Percentiles rank a stretch among this genome's conserved stretches.
Evolutionary conservation across 2,113 vertebrate genomes (phyloP).

Genomic region (Grammomys dolichurus): DNA sequence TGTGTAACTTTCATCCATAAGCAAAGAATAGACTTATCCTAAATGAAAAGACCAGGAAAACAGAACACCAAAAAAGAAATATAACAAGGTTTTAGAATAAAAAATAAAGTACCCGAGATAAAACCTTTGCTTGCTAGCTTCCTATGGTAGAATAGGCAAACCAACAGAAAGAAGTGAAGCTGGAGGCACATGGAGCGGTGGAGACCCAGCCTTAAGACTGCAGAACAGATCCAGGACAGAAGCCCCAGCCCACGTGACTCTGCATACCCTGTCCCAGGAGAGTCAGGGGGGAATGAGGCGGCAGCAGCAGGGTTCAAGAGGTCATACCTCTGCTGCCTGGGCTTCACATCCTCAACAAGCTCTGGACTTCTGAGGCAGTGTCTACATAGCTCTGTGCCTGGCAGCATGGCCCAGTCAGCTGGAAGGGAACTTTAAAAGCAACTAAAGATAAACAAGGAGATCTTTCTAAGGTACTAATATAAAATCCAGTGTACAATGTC

Average conservation of each 20-base stretch:
- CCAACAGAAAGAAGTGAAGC: neutral
- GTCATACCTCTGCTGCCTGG: neutral
- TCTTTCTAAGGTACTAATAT: neutral
- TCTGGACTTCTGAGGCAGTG: neutral
- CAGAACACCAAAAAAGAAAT: neutral
- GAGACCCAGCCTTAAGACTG: neutral
- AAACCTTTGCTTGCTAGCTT: neutral
- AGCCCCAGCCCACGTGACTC: neutral
- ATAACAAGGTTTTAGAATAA: neutral
- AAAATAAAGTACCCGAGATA: neutral
- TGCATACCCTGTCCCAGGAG: neutral
- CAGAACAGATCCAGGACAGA: neutral
- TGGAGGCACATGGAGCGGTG: neutral
- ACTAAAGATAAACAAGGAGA: conserved; percentile 11
- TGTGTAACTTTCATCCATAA: neutral
- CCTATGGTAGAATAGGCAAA: neutral
- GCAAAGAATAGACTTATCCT: neutral
- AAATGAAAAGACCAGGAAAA: neutral
- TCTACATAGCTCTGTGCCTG: neutral
- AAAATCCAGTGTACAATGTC: neutral
- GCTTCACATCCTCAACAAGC: neutral
- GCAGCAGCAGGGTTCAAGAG: conserved; percentile 36
- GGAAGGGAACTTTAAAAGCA: conserved; percentile 39
- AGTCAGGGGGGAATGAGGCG: neutral
- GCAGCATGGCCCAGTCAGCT: neutral